Evolutionary conservation across 1,140 invertebrate species (phyloP).

Genomic region (Hypsibius dujardini): DNA sequence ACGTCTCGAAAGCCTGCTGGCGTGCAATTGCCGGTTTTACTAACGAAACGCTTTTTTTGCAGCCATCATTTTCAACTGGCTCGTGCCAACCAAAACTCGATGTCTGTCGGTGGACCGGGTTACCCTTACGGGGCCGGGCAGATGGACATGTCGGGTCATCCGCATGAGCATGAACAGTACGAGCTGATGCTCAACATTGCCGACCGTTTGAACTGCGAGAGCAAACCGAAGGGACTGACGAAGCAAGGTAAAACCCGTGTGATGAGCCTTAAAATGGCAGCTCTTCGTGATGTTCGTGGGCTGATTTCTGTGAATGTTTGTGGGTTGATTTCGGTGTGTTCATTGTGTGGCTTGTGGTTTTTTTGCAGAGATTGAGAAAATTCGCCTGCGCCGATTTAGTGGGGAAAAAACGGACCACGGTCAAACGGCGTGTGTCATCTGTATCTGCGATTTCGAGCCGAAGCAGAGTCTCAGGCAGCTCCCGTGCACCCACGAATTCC

Average conservation of each 20-base stretch:
- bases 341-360: not conserved
- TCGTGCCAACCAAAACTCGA: not conserved
- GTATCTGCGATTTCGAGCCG: slow-evolving; percentile 88
- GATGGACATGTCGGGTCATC: too few relatives aligned
- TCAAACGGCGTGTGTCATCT: slow-evolving; percentile 74
- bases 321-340: too few relatives aligned
- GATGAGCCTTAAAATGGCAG: slow-evolving; percentile 17
- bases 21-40: not conserved
- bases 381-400: slow-evolving; percentile 56
- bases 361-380: slow-evolving; percentile 57
- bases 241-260: slow-evolving; percentile 35
- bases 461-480: slow-evolving; percentile 67
- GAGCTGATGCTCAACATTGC: slow-evolving; percentile 68
- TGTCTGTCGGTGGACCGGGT: not conserved
- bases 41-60: not conserved
- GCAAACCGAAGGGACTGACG: slow-evolving; percentile 68
- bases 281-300: slow-evolving; percentile 15
- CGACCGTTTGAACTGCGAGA: slow-evolving; percentile 55
- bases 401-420: slow-evolving; percentile 58
- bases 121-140: too few relatives aligned
- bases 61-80: not conserved
- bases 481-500: slow-evolving; percentile 84
- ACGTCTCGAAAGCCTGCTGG: not conserved
- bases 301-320: not conserved
- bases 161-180: not conserved